Evolutionary conservation across 2,888 invertebrate species (phyloP).

Genomic region (Eurytoma adleriae): DNA sequence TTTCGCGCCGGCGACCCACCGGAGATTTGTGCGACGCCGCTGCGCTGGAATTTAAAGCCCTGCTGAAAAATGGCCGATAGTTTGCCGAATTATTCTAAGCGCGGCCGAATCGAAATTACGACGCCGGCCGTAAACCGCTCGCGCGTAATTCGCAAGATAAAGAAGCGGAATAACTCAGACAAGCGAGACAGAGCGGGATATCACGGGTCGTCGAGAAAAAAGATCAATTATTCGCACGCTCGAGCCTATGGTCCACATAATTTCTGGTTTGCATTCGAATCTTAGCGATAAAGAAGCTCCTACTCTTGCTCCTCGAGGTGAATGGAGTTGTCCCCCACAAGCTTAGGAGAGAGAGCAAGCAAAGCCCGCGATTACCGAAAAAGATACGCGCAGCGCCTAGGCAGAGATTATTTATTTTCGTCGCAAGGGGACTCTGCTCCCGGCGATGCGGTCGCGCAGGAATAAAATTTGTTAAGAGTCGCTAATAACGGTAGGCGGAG

Average conservation of each 20-base stretch:
- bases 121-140: too few relatives aligned
- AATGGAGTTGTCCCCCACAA: slow-evolving; percentile 10
- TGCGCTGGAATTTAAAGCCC: too few relatives aligned
- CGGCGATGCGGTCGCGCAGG: neutral
- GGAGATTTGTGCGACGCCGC: too few relatives aligned
- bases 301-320: neutral
- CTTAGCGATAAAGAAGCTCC: slow-evolving; percentile 25
- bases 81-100: too few relatives aligned
- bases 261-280: slow-evolving; percentile 13
- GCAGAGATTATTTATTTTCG: slow-evolving; percentile 27
- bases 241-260: slow-evolving; percentile 31
- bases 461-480: slow-evolving; percentile 38
- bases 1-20: too few relatives aligned
- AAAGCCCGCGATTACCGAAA: slow-evolving; percentile 33
- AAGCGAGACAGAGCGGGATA: neutral
- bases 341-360: neutral
- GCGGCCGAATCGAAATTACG: too few relatives aligned
- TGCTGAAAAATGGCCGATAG: too few relatives aligned
- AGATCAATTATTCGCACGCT: neutral
- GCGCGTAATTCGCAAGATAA: too few relatives aligned
- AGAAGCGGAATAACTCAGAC: too few relatives aligned
- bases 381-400: slow-evolving; percentile 11
- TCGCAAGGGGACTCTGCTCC: neutral
- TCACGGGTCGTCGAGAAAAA: neutral
- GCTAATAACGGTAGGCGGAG: slow-evolving; percentile 40